Percentiles rank a stretch among this genome's conserved stretches.
phyloP scores from a whole-genome alignment of 2,888 invertebrate species.

The Lacanobia oleracea region DNA sequence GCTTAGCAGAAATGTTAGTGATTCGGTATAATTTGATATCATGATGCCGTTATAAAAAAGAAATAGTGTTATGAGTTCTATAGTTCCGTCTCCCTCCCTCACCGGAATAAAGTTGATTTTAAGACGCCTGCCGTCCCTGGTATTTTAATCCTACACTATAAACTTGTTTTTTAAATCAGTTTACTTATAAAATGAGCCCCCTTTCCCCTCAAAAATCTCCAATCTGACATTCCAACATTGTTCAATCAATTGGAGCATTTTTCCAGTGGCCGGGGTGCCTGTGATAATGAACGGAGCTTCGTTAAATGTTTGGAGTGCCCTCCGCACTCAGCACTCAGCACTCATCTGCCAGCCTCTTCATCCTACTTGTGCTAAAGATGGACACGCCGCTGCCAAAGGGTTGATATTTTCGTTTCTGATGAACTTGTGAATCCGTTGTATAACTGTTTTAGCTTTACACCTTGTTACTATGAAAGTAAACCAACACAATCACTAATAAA shows the following conservation, averaged over 20 bases:
- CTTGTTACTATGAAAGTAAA: no score
- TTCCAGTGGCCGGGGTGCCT: constrained; percentile 23
- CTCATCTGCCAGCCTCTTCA: constrained; percentile 31
- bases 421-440: neutral
- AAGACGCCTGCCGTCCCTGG: no score
- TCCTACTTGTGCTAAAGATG: constrained; percentile 31
- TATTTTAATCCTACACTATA: no score
- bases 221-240: constrained; percentile 8
- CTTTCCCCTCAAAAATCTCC: neutral
- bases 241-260: constrained; percentile 31
- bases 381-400: constrained; percentile 49
- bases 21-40: no score
- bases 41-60: no score
- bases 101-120: no score
- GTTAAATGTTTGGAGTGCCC: constrained; percentile 73
- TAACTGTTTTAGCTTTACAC: neutral
- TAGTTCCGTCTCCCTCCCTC: no score
- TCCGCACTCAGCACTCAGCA: constrained; percentile 45
- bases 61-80: no score
- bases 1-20: no score
- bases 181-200: neutral
- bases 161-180: neutral
- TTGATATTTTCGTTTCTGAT: constrained; percentile 10
- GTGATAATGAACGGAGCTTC: constrained; percentile 60
- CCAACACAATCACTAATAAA: no score